phyloP scores from a whole-genome alignment of 2,113 vertebrate genomes.

The Urocitellus parryii region DNA sequence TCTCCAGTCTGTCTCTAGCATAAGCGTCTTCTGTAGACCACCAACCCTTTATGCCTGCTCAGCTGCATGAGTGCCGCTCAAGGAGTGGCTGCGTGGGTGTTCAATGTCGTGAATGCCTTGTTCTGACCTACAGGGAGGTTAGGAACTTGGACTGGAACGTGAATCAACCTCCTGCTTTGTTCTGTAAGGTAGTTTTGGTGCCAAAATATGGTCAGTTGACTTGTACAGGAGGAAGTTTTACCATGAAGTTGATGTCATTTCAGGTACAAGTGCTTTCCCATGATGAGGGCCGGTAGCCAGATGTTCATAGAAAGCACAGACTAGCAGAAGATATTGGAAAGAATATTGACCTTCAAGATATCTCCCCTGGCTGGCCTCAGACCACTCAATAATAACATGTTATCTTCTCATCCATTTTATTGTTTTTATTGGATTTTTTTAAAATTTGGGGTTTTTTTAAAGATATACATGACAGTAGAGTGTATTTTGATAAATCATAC shows the following conservation, averaged over 20 bases:
- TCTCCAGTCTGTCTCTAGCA: not conserved
- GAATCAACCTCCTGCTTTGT: not conserved
- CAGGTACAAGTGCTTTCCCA: not conserved
- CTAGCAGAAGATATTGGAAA: not conserved
- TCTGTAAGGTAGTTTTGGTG: not conserved
- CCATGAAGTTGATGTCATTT: not conserved
- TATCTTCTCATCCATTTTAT: not conserved
- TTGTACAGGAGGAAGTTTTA: not conserved
- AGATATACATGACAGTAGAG: too few species aligned
- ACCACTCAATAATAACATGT: not conserved
- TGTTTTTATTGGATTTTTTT: too few species aligned
- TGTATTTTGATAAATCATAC: too few species aligned
- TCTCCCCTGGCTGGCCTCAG: not conserved
- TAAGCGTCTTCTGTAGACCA: not conserved
- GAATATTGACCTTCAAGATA: not conserved
- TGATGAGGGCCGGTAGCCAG: not conserved
- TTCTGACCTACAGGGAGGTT: not conserved
- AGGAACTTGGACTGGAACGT: not conserved
- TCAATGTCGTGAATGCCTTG: not conserved
- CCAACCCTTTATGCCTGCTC: not conserved
- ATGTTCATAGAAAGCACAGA: not conserved
- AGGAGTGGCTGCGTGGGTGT: not conserved
- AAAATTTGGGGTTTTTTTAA: too few species aligned
- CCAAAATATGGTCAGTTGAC: not conserved
- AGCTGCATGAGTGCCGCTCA: not conserved